Base-by-base conservation (phyloP, 2,797 vertebrate genomes). In the Lophius americanus region DNA sequence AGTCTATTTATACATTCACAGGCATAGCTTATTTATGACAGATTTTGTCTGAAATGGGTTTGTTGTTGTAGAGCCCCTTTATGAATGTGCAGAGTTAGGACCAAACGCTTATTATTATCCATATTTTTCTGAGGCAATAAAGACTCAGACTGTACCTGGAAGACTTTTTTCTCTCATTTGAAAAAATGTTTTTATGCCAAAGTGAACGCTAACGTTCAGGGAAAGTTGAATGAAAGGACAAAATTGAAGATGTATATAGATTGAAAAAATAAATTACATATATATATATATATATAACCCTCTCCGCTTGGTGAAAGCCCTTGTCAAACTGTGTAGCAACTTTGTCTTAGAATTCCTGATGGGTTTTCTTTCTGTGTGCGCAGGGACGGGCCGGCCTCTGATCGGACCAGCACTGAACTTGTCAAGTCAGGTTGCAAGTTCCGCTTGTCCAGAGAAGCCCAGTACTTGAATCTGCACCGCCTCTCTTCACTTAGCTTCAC, bases 371-470 rank as follows among this genome's bases (percentile, higher is more conserved):
- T 69, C 7, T 72, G 4, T 68, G 33, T 77, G 8, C 43, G 6
- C 61, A 93, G 92, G 71, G 89, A 93, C 41, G 89, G 89, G 82
- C 79, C 81, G 49, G 75, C 66, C 52, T 85, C 76, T 38, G 92
- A 93, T 61, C 91, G 88, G 73, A 86, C 83, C 79, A 83, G 79
- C 77, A 87, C 88, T 50, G 89, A 92, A 52, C 86, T 91, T 35
- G 85, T 92, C 66, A 89, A 85, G 64, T 90, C 83, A 60, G 75
- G 80, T 58, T 70, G 85, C 62, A 91, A 80, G 75, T 85, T 93
- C 69, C 91, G 85, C 68, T 93, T 91, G 89, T 88, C 91, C 76
- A 89, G 86, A 83, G 92, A 93, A 85, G 86, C 91, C 56, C 91
- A 92, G 47, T 91, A 89, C 76, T 68, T 91, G 77, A 92, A 88